Evolutionary conservation across 2,888 invertebrate genomes (phyloP), one percentile per base, ranked within the genome.

Genomic region (Mesorhabditis sp.): DNA sequence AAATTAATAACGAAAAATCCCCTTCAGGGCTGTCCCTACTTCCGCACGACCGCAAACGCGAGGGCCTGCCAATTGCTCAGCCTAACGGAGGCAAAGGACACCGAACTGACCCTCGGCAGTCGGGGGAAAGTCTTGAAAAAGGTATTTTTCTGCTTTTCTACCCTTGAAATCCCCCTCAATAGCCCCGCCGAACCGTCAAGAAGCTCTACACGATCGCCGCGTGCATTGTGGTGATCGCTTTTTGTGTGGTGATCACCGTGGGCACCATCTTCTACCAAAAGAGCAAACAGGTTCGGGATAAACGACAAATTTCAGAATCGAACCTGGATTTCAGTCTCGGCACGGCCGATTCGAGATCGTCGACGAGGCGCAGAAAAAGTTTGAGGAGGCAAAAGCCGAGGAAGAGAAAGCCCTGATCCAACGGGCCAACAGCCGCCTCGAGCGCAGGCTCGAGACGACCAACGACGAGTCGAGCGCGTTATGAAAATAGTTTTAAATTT

Each of bases 1-100:
- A 13, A 10, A 44, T 65, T 42, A 43, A 44, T 28, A 10, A 28
- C 13, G 10, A 50, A 50, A 13, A 43, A 64, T 41, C 61, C 43
- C 64, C 69, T 73, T 43, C 67, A 79, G 77, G 80, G 82, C 4
- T 83, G 83, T 68, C 83, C 83, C 3, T 83, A 83, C 68, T 83
- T 83, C 76, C 78, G 84, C 6, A 82, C 79, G 4, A 73, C 76
- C 15, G 80, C 81, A 28, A 84, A 84, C 66, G 74, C 70, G 70
- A 70, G 76, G 41, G 69, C 71, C 45, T 84, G 84, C 70, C 70
- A 68, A 64, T 76, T 81, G 62, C 71, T 78, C 13, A 79, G 76
- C 13, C 72, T 76, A 41, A 66, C 72, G 5, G 83, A 83, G 65
- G 75, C 74, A 1, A 74, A 74, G 50, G 74, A 79, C 7, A 71